Evolutionary conservation across 2,888 invertebrate genomes (phyloP).

Genomic region (Lasioglossum pauxillum): DNA sequence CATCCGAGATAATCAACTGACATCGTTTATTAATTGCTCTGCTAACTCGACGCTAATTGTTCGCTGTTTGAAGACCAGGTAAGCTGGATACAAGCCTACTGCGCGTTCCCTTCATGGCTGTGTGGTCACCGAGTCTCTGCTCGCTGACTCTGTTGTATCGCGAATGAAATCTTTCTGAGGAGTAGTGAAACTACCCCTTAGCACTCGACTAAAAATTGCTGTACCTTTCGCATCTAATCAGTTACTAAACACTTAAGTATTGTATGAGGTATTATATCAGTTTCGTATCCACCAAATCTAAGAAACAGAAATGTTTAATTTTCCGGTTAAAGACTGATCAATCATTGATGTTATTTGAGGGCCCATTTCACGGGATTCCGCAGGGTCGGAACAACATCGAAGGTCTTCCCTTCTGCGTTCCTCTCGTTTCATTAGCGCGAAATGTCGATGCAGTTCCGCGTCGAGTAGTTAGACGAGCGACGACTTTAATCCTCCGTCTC

Average conservation of each 20-base stretch:
- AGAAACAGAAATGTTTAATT: no score
- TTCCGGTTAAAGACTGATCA: no score
- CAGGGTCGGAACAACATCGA: not conserved
- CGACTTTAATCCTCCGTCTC: slow-evolving; percentile 44
- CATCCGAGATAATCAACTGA: slow-evolving; percentile 8
- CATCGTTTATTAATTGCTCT: not conserved
- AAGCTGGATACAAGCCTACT: not conserved
- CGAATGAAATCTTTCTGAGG: not conserved
- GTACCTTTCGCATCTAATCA: no score
- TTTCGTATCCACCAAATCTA: no score
- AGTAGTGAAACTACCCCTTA: no score
- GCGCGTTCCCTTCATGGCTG: not conserved
- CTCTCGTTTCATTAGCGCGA: not conserved
- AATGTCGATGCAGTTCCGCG: not conserved
- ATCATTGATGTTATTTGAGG: no score
- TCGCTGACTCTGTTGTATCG: not conserved
- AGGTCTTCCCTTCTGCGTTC: not conserved
- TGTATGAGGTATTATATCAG: no score
- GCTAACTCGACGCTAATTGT: not conserved
- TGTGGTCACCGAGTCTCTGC: not conserved
- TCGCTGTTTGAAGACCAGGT: not conserved
- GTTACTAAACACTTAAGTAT: no score
- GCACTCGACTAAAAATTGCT: no score
- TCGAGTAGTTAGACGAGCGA: not conserved
- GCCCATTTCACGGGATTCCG: no score